These are phyloP conservation scores for Timandra comae DNA, from an alignment of 2,888 invertebrate species.

Conservation along the genomic window DNA sequence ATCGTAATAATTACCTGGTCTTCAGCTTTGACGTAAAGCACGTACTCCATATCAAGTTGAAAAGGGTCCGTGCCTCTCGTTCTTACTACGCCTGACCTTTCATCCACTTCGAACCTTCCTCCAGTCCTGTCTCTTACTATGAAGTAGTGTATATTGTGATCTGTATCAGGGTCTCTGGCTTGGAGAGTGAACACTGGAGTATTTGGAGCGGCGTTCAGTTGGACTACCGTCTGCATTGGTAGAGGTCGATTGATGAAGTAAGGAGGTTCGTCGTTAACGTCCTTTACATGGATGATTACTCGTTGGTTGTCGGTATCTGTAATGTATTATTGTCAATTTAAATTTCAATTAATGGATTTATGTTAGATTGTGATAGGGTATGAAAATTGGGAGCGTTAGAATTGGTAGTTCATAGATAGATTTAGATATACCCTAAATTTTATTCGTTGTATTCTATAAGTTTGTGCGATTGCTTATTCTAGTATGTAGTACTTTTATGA, in stretches of 20 bases:
- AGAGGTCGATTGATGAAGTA: conserved; percentile 97
- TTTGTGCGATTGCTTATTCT: too few relatives aligned
- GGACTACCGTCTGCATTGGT: conserved; percentile 98
- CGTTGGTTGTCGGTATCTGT: conserved; percentile 96
- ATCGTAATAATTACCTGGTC: conserved; percentile 79
- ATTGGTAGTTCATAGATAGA: too few relatives aligned
- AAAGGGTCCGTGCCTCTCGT: conserved; percentile 94
- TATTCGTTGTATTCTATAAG: too few relatives aligned
- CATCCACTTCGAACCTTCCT: conserved; percentile 89
- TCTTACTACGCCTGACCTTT: conserved; percentile 93
- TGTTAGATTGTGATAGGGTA: too few relatives aligned
- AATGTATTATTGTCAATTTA: too few relatives aligned
- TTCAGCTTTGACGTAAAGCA: conserved; percentile 96
- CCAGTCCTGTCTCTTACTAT: conserved; percentile 94
- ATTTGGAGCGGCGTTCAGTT: conserved; percentile 95
- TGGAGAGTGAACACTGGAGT: conserved; percentile 98
- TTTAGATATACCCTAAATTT: too few relatives aligned
- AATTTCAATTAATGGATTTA: too few relatives aligned
- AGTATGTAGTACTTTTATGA: too few relatives aligned
- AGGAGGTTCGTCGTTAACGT: conserved; percentile 97
- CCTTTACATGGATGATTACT: conserved; percentile 95
- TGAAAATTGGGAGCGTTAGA: too few relatives aligned
- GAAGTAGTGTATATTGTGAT: conserved; percentile 97
- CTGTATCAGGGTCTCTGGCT: conserved; percentile 97
- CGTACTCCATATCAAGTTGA: conserved; percentile 97